These are phyloP conservation scores for Pantherophis vulpinus DNA, from an alignment of 2,797 vertebrate genomes.

Conservation along the genomic window DNA sequence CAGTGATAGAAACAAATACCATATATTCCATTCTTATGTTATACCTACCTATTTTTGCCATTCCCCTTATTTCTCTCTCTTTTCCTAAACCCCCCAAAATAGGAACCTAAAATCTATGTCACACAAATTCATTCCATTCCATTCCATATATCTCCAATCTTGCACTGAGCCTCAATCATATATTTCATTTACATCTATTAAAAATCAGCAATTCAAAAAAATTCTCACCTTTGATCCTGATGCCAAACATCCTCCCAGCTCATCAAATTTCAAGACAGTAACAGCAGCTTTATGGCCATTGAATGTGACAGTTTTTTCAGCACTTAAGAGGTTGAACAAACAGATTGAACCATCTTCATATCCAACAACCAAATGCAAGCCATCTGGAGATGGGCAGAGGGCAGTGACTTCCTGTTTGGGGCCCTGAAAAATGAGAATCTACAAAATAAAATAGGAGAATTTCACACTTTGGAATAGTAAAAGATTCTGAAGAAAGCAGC, in stretches of 20 bases:
- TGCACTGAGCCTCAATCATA: not conserved
- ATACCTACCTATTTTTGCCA: not conserved
- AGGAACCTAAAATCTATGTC: not conserved
- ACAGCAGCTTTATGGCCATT: conserved; percentile 93
- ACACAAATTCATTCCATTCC: not conserved
- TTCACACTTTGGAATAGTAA: rapidly evolving
- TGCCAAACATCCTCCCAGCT: conserved; percentile 86
- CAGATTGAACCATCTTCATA: conserved; percentile 90
- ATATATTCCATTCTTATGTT: not conserved
- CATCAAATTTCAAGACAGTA: conserved; percentile 84
- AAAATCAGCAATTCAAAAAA: not conserved
- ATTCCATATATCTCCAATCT: not conserved
- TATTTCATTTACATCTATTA: not conserved
- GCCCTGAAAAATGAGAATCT: conserved; percentile 92
- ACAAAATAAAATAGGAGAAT: conserved; percentile 39
- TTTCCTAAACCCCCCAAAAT: not conserved
- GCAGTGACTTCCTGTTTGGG: conserved; percentile 89
- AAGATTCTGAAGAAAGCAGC: not conserved
- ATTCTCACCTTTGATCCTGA: conserved; percentile 89
- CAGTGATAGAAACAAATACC: not conserved
- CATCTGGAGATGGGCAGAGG: conserved; percentile 89
- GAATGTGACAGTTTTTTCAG: conserved; percentile 86
- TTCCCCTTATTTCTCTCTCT: not conserved
- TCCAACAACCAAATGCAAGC: conserved; percentile 87
- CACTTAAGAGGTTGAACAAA: conserved; percentile 86